phyloP scores from a whole-genome alignment of 2,797 vertebrate genomes.

The Picus viridis region DNA sequence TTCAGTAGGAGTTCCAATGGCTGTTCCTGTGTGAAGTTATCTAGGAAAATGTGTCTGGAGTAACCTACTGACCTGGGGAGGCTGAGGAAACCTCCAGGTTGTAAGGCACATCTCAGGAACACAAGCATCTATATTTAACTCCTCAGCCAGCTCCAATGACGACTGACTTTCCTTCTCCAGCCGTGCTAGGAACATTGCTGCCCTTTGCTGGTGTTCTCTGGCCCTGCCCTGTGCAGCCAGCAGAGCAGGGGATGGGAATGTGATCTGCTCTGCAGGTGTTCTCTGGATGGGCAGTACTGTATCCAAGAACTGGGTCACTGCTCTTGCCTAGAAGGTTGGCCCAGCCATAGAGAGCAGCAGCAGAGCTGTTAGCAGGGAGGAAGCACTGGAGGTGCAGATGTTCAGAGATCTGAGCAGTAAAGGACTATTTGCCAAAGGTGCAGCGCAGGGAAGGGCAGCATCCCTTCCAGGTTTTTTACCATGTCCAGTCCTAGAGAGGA shows the following conservation, averaged over 20 bases:
- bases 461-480: not conserved
- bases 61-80: not conserved
- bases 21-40: not conserved
- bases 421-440: not conserved
- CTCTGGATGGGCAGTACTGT: not conserved
- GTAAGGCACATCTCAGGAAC: not conserved
- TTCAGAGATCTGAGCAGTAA: not conserved
- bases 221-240: not conserved
- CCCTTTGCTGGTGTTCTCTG: not conserved
- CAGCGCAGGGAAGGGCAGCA: accelerated
- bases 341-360: not conserved
- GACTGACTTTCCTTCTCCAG: not conserved
- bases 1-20: not conserved
- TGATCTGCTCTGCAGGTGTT: not conserved
- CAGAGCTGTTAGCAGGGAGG: not conserved
- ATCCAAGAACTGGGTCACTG: not conserved
- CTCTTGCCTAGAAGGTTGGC: not conserved
- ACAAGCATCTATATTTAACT: not conserved
- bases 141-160: not conserved
- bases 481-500: not conserved
- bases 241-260: not conserved
- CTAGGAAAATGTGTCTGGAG: not conserved
- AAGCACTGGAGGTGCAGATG: not conserved
- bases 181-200: not conserved
- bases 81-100: not conserved